These are phyloP conservation scores for Clarias macrocephalus DNA, from an alignment of 2,113 vertebrate species.

Conservation along the genomic window DNA sequence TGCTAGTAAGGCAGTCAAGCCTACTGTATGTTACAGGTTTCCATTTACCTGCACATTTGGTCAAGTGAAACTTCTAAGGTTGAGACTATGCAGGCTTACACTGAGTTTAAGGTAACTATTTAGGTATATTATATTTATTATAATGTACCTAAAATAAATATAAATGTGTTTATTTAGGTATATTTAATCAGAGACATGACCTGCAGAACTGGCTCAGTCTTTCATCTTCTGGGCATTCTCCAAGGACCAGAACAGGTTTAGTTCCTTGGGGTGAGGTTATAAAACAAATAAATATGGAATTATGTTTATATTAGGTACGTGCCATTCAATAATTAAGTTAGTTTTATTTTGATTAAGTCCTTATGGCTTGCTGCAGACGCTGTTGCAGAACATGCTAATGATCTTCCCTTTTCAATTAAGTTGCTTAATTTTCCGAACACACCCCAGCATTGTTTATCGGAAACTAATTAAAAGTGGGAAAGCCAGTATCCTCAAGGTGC, in stretches of 20 bases:
- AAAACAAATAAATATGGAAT: slow-evolving; percentile 29
- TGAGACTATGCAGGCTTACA: background rate
- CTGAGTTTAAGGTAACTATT: background rate
- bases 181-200: slow-evolving; percentile 37
- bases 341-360: slow-evolving; percentile 46
- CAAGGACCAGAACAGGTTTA: background rate
- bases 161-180: background rate
- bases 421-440: slow-evolving; percentile 26
- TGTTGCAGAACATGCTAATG: slow-evolving; percentile 39
- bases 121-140: too few species aligned
- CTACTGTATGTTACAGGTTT: background rate
- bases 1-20: background rate
- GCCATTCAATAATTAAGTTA: slow-evolving; percentile 39
- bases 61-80: background rate
- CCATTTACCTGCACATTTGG: background rate
- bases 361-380: slow-evolving; percentile 24
- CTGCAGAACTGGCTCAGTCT: background rate
- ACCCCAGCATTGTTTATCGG: slow-evolving; percentile 30
- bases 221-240: background rate
- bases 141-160: too few species aligned
- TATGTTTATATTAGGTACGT: slow-evolving; percentile 27
- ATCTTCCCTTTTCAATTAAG: slow-evolving; percentile 54
- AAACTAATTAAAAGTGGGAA: slow-evolving; percentile 48
- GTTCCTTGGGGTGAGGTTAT: slow-evolving; percentile 11
- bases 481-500: slow-evolving; percentile 14